Evolutionary conservation across 1,140 invertebrate genomes (phyloP), one percentile per base, ranked within the genome.

Genomic region (Ostrea denselamellosa): DNA sequence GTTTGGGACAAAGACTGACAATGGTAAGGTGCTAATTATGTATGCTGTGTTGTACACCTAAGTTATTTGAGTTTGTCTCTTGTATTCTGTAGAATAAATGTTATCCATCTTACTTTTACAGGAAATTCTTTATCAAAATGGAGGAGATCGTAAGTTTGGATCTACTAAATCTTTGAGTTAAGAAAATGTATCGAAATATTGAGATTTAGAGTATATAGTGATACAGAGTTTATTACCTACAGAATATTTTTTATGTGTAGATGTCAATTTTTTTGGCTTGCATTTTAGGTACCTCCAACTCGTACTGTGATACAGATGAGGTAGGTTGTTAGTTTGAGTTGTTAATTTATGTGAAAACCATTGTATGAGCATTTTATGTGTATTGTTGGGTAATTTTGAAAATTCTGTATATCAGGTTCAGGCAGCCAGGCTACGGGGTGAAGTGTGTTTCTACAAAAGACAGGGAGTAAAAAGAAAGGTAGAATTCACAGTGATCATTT

Each of bases 381-480:
- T 44, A 44, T 2, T 44, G 34, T 44, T 44, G 34, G 34, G 34
- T 44, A 44, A 44, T 44, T 44, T 44, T 44, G 34, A 5, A 44
- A 44, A 44, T 44, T 44, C 34, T 81, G 22, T 28, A 10, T 85
- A 51, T 89, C 77, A 93, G 91, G 90, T 89, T 19, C 28, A 83
- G 77, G 83, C 83, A 17, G 52, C 85, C 7, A 89, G 88, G 62
- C 82, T 93, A 56, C 86, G 93, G 77, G 89, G 92, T 81, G 92
- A 92, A 77, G 91, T 93, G 3, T 87, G 90, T 71, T 82, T 82
- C 82, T 94, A 12, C 84, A 90, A 53, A 94, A 94, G 86, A 93
- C 94, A 8, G 94, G 94, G 2, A 91, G 90, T 25, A 92, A 92
- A 86, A 90, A 90, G 87, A 93, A 92, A 92, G 93, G 94, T 94